Conservation (phyloP, 35 echinoderm and acorn worm genomes). For the Heliocidaris tuberculata region DNA sequence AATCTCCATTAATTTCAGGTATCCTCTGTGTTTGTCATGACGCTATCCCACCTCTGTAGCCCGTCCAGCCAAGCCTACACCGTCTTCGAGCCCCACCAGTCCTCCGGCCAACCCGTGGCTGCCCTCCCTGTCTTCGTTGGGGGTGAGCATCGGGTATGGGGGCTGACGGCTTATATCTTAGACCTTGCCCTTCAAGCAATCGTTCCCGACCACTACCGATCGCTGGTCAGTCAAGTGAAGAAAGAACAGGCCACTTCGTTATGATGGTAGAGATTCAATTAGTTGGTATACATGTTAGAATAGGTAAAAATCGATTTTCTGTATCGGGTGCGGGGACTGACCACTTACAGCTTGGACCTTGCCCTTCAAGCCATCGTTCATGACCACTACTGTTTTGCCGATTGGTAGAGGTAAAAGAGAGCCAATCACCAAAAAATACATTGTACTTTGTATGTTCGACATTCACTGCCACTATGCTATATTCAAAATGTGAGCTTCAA, state of each 20-base stretch:
- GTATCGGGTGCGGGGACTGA: constrained; percentile 57
- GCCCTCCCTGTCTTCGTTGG: constrained; percentile 52
- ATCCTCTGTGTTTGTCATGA: constrained; percentile 55
- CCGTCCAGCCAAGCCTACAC: constrained; percentile 47
- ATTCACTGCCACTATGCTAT: no score
- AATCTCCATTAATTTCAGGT: constrained; percentile 34
- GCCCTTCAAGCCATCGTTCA: constrained; percentile 24
- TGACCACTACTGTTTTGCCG: background rate
- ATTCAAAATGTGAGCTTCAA: no score
- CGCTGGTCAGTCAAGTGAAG: background rate
- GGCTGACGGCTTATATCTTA: constrained; percentile 51
- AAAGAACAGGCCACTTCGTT: background rate
- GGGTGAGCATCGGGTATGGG: constrained; percentile 66
- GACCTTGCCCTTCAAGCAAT: constrained; percentile 41
- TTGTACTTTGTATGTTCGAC: no score
- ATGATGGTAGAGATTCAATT: background rate
- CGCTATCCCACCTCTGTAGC: constrained; percentile 61
- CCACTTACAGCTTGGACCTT: constrained; percentile 29
- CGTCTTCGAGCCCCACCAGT: constrained; percentile 16
- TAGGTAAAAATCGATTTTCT: no score
- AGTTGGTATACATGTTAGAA: background rate
- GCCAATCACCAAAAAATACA: no score
- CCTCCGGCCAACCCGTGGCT: background rate
- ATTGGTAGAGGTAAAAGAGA: no score
- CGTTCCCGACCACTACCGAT: constrained; percentile 48